Evolutionary conservation across 2,797 vertebrate species (phyloP), one percentile per base, ranked within the genome.

Genomic region (Falco naumanni): DNA sequence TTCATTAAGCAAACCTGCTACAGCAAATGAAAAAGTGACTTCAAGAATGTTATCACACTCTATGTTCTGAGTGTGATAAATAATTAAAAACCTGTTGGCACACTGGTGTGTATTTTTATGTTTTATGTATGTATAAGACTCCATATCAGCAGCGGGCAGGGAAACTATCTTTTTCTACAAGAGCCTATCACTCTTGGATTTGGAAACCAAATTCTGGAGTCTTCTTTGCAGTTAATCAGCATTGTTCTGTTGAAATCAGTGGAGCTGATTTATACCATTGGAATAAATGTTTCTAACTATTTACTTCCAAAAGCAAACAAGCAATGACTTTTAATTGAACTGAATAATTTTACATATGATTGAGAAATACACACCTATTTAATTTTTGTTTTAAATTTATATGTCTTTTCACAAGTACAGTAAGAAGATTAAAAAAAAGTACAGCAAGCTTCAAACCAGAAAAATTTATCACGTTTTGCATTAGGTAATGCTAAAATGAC

Each of bases 51-150:
- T 96, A 94, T 87, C 93, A 45, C 72, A 65, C 50, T 90, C 85
- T 50, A 22, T 94, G 95, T 91, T 93, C 29, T 71, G 28, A 63
- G 48, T 70, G 50, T 79, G 92, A 97, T 95, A 97, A 98, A 97
- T 96, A 97, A 97, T 98, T 97, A 92, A 98, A 92, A 97, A 93
- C 61, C 57, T 89, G 78, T 93, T 96, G 96, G 84, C 84, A 94
- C 18, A 26, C 88, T 90, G 93, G 64, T 77, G 60, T 94, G 79
- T 84, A 34, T 59, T 92, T 95, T 97, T 95, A 95, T 87, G 75
- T 93, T 97, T 97, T 96, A 96, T 82, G 82, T 63, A 91, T 86
- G 51, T 95, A 54, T 94, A 96, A 91, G 47, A 75, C 80, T 94
- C 82, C 54, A 19, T 84, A 95, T 94, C 88, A 96, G 60, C 72